Evolutionary conservation across 23 tunicate genomes (phyloP).

Genomic region (Pegea sp.): DNA sequence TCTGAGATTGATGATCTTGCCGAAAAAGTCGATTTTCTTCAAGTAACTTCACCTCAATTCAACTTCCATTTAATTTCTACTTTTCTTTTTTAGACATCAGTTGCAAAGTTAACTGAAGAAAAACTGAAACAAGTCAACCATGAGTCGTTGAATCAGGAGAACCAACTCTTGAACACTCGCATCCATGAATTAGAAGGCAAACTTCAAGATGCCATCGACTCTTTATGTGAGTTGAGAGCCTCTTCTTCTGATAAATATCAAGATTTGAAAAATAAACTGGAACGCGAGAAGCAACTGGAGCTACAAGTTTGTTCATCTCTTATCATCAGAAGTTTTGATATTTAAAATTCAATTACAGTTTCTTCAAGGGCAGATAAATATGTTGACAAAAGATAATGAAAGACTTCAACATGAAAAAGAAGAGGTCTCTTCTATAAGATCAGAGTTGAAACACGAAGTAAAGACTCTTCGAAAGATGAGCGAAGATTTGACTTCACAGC

Average conservation of each 20-base stretch:
- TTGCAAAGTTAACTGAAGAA: slow-evolving; percentile 54
- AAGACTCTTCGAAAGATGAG: slow-evolving; percentile 3
- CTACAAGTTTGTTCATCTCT: slow-evolving; percentile 11
- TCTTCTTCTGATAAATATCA: slow-evolving; percentile 11
- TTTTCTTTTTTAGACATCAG: no score
- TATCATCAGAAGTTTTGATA: no score
- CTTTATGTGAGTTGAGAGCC: slow-evolving; percentile 3
- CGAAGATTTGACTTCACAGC: slow-evolving; percentile 31
- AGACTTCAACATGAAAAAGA: slow-evolving; percentile 18
- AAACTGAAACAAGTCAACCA: slow-evolving; percentile 40
- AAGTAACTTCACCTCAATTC: no score
- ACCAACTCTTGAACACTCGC: slow-evolving; percentile 16
- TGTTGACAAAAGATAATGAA: slow-evolving; percentile 19
- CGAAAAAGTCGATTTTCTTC: slow-evolving; percentile 60
- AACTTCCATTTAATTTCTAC: no score
- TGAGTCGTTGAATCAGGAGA: slow-evolving; percentile 53
- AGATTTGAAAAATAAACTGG: slow-evolving; percentile 10
- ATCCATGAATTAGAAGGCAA: slow-evolving; percentile 59
- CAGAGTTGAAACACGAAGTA: slow-evolving; percentile 9
- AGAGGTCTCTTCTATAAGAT: not conserved
- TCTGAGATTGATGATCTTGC: slow-evolving; percentile 71
- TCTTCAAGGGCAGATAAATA: slow-evolving; percentile 12
- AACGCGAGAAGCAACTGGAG: slow-evolving; percentile 21
- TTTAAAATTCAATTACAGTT: slow-evolving; percentile 8
- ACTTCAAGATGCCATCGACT: slow-evolving; percentile 16